phyloP scores from a whole-genome alignment of 2,797 vertebrate species.

The Etheostoma perlongum region DNA sequence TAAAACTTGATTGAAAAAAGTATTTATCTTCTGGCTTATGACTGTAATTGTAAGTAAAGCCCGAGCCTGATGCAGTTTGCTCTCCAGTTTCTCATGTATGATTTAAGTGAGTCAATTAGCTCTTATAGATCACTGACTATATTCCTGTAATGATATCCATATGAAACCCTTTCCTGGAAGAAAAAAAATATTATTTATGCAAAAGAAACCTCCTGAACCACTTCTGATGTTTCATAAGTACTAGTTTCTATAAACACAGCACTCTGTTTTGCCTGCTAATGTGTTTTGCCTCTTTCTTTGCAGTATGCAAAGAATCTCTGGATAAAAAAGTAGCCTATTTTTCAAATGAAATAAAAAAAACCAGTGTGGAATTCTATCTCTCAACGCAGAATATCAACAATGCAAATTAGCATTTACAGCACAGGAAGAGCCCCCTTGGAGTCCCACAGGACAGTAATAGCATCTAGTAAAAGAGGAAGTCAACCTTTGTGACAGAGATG shows the following conservation, averaged over 20 bases:
- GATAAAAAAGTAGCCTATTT: slow-evolving; percentile 19
- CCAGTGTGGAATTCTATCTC: slow-evolving; percentile 44
- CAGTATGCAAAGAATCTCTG: slow-evolving; percentile 28
- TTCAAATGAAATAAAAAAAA: slow-evolving; percentile 57
- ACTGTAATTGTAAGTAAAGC: slow-evolving; percentile 31
- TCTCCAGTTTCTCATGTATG: slow-evolving; percentile 46
- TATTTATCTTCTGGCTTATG: slow-evolving; percentile 17
- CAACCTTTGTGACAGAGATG: slow-evolving; percentile 74
- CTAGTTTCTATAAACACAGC: slow-evolving; percentile 36
- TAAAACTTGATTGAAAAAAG: slow-evolving; percentile 29
- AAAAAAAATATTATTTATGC: slow-evolving; percentile 37
- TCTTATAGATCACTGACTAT: slow-evolving; percentile 38
- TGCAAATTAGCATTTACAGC: slow-evolving; percentile 76
- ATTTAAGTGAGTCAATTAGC: slow-evolving; percentile 53
- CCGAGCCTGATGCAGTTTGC: slow-evolving; percentile 21
- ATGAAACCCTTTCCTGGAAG: slow-evolving; percentile 19
- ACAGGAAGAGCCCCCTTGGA: slow-evolving; percentile 55
- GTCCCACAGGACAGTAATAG: slow-evolving; percentile 70
- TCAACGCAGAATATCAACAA: slow-evolving; percentile 72
- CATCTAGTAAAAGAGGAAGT: slow-evolving; percentile 69
- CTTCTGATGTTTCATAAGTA: slow-evolving; percentile 32
- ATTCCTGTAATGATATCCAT: slow-evolving; percentile 44
- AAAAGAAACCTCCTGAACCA: slow-evolving; percentile 24
- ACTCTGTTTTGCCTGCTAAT: slow-evolving; percentile 44
- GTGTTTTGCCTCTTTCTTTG: slow-evolving; percentile 48